These are phyloP conservation scores for Phaonia tiefii DNA, from an alignment of 2,888 invertebrate species.

Conservation along the genomic window DNA sequence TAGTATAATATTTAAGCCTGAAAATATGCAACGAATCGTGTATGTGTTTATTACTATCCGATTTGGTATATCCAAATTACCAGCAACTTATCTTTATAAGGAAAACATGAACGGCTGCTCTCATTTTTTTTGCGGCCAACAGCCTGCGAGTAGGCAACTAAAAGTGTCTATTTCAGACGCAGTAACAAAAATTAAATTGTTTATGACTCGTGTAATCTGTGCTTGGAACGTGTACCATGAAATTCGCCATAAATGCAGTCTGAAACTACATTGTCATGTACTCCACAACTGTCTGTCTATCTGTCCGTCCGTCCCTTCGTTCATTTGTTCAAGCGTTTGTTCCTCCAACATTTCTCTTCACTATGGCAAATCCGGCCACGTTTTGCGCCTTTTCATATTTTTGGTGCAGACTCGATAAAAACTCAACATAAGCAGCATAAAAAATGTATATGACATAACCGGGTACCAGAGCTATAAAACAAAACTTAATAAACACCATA, in stretches of 20 bases:
- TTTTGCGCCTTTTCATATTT: background rate
- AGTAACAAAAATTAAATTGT: conserved; percentile 58
- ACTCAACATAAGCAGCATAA: conserved; percentile 27
- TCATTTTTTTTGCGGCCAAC: background rate
- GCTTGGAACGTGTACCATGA: conserved; percentile 39
- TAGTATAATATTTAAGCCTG: too few relatives aligned
- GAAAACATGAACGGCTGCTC: too few relatives aligned
- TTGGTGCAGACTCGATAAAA: conserved; percentile 34
- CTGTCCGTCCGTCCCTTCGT: background rate
- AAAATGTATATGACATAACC: conserved; percentile 38
- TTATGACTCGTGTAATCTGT: conserved; percentile 63
- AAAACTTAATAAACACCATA: conserved; percentile 62
- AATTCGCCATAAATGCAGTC: conserved; percentile 28
- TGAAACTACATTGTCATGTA: conserved; percentile 22
- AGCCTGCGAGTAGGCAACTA: background rate
- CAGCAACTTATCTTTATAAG: too few relatives aligned
- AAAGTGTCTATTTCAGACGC: background rate
- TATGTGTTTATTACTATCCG: too few relatives aligned
- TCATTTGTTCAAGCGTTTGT: too few relatives aligned
- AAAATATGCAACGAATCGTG: too few relatives aligned
- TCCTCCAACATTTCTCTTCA: too few relatives aligned
- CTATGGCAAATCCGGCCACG: too few relatives aligned
- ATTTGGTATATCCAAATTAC: too few relatives aligned
- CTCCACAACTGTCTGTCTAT: too few relatives aligned
- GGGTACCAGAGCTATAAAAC: conserved; percentile 21